Conservation (phyloP, 64 coral and sea anemone genomes). For the Acropora yongei region DNA sequence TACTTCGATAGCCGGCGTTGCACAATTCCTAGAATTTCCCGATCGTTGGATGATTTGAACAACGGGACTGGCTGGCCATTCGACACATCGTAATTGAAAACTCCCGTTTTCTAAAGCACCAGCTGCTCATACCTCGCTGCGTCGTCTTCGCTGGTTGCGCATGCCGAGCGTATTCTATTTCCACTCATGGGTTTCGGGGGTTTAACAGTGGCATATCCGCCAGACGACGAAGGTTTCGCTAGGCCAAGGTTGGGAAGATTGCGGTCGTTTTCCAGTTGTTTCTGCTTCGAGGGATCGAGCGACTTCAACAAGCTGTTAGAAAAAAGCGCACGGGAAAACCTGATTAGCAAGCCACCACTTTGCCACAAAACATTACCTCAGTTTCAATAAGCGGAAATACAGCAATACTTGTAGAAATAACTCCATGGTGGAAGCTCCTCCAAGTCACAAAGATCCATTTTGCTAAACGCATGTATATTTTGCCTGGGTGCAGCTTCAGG, state of each 20-base stretch:
- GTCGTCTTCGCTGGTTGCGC: slow-evolving; percentile 81
- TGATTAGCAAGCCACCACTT: neutral
- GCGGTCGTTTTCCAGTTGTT: slow-evolving; percentile 94
- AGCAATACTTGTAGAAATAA: slow-evolving; percentile 70
- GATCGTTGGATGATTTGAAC: too few species aligned
- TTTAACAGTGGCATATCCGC: slow-evolving; percentile 72
- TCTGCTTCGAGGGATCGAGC: slow-evolving; percentile 94
- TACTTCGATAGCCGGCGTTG: too few species aligned
- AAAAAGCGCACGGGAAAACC: neutral
- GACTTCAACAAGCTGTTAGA: slow-evolving; percentile 78
- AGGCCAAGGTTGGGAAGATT: slow-evolving; percentile 65
- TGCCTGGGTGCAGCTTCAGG: neutral
- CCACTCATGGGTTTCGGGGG: slow-evolving; percentile 49
- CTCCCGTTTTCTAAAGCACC: neutral
- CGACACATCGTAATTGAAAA: too few species aligned
- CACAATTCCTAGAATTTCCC: too few species aligned
- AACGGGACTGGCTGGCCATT: too few species aligned
- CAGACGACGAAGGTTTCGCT: slow-evolving; percentile 51
- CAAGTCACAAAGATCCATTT: slow-evolving; percentile 5
- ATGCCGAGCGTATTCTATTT: slow-evolving; percentile 48
- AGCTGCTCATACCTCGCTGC: slow-evolving; percentile 24
- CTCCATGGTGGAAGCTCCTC: slow-evolving; percentile 62
- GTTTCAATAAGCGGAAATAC: neutral
- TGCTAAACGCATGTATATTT: slow-evolving; percentile 8
- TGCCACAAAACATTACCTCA: neutral